Evolutionary conservation across 1,140 invertebrate species (phyloP).

Genomic region (Drosophila melanogaster): DNA sequence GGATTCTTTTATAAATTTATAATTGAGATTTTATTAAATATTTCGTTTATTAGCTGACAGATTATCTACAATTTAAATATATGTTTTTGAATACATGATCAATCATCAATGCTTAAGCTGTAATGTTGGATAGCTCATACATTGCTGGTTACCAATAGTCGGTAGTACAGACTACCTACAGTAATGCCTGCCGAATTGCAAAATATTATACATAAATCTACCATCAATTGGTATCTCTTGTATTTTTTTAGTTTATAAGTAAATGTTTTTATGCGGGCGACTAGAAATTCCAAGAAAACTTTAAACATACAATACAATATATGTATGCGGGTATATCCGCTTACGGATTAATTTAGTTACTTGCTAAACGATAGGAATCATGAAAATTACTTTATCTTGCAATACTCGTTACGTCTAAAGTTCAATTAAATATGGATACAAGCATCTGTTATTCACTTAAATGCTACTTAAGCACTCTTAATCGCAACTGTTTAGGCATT

Average conservation of each 20-base stretch:
- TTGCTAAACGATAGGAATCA: conserved; percentile 77
- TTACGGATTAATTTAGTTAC: conserved; percentile 61
- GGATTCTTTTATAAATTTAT: conserved; percentile 43
- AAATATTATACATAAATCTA: conserved; percentile 50
- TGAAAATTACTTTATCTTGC: conserved; percentile 75
- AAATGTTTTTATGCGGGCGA: conserved; percentile 79
- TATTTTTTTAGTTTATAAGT: conserved; percentile 63
- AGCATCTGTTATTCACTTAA: conserved; percentile 66
- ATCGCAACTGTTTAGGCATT: conserved; percentile 35
- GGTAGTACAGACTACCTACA: conserved; percentile 35
- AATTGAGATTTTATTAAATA: conserved; percentile 34
- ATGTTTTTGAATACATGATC: conserved; percentile 19
- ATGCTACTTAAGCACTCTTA: conserved; percentile 66
- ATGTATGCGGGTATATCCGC: conserved; percentile 29
- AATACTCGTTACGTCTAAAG: conserved; percentile 49
- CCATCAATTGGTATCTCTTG: conserved; percentile 31
- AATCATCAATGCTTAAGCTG: conserved; percentile 14
- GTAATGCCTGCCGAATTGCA: conserved; percentile 40
- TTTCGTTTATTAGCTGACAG: conserved; percentile 33
- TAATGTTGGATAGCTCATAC: conserved; percentile 27
- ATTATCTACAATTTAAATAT: conserved; percentile 32
- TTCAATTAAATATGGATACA: conserved; percentile 63
- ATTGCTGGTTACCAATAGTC: conserved; percentile 17
- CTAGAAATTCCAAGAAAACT: conserved; percentile 79
- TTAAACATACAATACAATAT: conserved; percentile 69